Evolutionary conservation across 2,113 vertebrate species (phyloP), one percentile per base, ranked within the genome.

Genomic region (Malurus cyaneus): DNA sequence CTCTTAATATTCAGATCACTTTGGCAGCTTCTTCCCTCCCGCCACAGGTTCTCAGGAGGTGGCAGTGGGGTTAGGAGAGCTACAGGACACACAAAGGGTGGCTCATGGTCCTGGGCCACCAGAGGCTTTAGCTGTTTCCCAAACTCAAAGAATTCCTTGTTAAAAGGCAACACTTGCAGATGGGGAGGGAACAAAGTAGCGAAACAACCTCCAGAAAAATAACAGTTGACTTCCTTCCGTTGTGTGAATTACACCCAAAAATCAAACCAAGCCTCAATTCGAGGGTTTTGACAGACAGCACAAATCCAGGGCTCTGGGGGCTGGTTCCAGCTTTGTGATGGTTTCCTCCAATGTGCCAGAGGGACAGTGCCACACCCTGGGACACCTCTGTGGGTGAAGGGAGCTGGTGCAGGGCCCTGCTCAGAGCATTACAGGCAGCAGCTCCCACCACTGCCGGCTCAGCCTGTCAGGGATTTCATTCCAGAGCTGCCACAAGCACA

Each of bases 61-160:
- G 36, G 84, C 36, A 53, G 41, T 2, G 2, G 66, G 36, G 31
- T 18, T 29, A 6, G 4, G 2, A 76, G 41, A 62, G 47, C 42
- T 3, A 3, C 28, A 31, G 34, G 29, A 32, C 49, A 31, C 9
- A 13, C 62, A 36, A 18, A 32, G 31, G 20, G 31, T 41, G 5
- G 52, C 65, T 74, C 2, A 0, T 2, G 28, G 54, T 47, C 59
- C 29, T 3, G 1, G 72, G 52, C 17, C 49, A 61, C 12, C 0
- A 4, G 42, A 44, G 26, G 25, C 28, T 39, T 69, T 15, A 47
- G 46, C 10, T 11, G 39, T 5, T 32, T 47, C 46, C 70, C 15
- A 78, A 80, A 67, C 8, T 28, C 0, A 0, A 12, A 64, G 47
- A 39, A 71, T 42, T 69, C 21, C 62, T 44, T 32, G 14, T 20